A percentile compares a stretch with the other conserved stretches of the same genome.
Evolutionary conservation across 2,888 invertebrate genomes (phyloP).

Genomic region (Theretra japonica): DNA sequence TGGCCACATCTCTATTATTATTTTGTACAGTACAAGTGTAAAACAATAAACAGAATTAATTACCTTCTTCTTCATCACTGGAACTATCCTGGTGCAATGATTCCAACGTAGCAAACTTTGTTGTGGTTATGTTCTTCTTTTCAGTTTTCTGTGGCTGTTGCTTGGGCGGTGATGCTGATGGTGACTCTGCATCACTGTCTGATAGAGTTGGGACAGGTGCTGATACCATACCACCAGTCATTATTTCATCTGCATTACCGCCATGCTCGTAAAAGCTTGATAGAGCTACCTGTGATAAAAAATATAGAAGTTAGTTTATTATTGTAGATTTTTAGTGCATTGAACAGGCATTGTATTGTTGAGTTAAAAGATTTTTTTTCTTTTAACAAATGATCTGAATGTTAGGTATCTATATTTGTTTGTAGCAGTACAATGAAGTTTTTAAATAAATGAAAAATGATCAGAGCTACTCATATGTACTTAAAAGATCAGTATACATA

Average conservation of each 20-base stretch:
- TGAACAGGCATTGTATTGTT: too few species aligned
- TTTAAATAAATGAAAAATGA: too few species aligned
- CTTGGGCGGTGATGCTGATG: constrained; percentile 61
- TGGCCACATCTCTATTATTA: too few species aligned
- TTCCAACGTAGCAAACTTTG: constrained; percentile 86
- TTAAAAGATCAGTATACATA: too few species aligned
- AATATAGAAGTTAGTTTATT: constrained; percentile 1
- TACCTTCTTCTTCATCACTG: constrained; percentile 87
- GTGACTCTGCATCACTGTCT: constrained; percentile 76
- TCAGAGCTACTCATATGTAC: too few species aligned
- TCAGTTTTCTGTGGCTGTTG: constrained; percentile 64
- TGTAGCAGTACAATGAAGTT: too few species aligned
- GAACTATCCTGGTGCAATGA: constrained; percentile 83
- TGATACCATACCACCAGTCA: constrained; percentile 56
- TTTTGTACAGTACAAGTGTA: too few species aligned
- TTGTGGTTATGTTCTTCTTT: constrained; percentile 59
- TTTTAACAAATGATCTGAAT: too few species aligned
- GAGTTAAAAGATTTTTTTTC: too few species aligned
- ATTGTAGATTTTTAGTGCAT: background rate
- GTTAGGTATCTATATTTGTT: too few species aligned
- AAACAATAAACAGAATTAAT: background rate
- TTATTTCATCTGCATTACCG: constrained; percentile 81
- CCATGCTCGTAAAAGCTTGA: constrained; percentile 92
- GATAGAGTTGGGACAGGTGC: constrained; percentile 61
- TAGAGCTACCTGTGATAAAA: constrained; percentile 87